Base-by-base conservation (phyloP, 53 echinoderm and acorn worm genomes). In the Mesocentrotus franciscanus region DNA sequence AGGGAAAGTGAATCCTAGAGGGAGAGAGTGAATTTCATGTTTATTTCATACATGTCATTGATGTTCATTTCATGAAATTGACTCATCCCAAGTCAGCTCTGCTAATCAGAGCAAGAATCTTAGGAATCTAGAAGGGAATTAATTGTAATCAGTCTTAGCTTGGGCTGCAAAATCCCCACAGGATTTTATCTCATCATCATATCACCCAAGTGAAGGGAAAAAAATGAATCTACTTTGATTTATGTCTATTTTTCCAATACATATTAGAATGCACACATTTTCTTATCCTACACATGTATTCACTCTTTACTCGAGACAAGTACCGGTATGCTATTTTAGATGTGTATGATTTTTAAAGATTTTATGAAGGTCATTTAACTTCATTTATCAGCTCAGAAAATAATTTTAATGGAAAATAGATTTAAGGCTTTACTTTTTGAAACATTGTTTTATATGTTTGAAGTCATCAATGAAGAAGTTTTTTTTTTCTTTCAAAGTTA, bases 1-100 rank as follows among this genome's bases (percentile, higher is more conserved):
- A 87, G 14, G 26, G 29, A 57, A 58, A 87, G 14, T 56, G 87
- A 58, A n/a, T 87, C 87, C 56, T 5, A 27, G 4, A 58, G 84
- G 12, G 4, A 57, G 83, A 39, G 87, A 57, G 58, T 87, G 4
- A 87, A 58, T 87, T 59, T 87, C 87, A 87, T 87, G 87, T 87
- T 87, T 58, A 58, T 58, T 87, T 87, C 58, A 22, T 87, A 87
- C 87, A 57, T 87, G 87, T 59, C 87, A 58, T n/a, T 93, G 79
- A 93, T 78, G 93, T 61, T 57, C 78, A 81, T 93, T 93, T 93
- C 78, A 81, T 93, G 83, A 93, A 79, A 93, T 93, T 93, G 93
- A 93, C 93, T 78, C 79, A 81, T 93, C 93, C 29, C 17, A 14
- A 79, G 60, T 93, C 78, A 93, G 79, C 29, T 58, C 9, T 30